These are phyloP conservation scores for Psilopsiagon aurifrons DNA, from an alignment of 2,113 vertebrate genomes.

Conservation along the genomic window DNA sequence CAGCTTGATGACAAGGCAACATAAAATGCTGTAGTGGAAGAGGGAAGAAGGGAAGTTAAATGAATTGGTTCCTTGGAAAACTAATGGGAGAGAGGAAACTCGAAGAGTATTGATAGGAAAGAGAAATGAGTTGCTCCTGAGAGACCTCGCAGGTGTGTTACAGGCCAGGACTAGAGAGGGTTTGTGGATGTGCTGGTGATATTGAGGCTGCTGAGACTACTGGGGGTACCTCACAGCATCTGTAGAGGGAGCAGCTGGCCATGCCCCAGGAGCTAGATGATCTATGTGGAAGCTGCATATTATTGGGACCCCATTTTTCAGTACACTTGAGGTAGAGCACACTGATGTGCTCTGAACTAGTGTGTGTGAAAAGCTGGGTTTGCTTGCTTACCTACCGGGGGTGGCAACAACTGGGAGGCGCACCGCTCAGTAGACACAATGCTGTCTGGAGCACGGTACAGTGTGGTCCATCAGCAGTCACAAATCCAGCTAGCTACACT, in stretches of 20 bases:
- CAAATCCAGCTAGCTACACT: not conserved
- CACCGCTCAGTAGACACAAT: not conserved
- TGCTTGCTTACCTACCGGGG: not conserved
- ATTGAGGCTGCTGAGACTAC: not conserved
- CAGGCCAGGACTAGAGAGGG: not conserved
- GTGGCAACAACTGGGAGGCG: not conserved
- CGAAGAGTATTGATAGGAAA: not conserved
- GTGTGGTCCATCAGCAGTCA: too few relatives aligned
- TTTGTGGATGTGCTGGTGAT: not conserved
- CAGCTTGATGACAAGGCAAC: not conserved
- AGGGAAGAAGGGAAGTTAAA: not conserved
- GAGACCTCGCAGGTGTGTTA: not conserved
- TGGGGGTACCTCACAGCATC: not conserved
- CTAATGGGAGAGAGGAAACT: not conserved
- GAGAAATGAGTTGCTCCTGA: not conserved
- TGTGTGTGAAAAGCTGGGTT: not conserved
- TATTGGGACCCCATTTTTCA: not conserved
- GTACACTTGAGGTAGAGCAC: not conserved
- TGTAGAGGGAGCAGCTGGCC: not conserved
- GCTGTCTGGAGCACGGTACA: not conserved
- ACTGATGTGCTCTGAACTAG: too few relatives aligned
- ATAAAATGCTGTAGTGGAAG: not conserved
- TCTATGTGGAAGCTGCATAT: rapidly evolving
- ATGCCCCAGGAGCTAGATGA: rapidly evolving
- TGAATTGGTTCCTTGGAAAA: not conserved